These are phyloP conservation scores for Neotragus moschatus DNA, from an alignment of 2,113 vertebrate species.

Conservation along the genomic window DNA sequence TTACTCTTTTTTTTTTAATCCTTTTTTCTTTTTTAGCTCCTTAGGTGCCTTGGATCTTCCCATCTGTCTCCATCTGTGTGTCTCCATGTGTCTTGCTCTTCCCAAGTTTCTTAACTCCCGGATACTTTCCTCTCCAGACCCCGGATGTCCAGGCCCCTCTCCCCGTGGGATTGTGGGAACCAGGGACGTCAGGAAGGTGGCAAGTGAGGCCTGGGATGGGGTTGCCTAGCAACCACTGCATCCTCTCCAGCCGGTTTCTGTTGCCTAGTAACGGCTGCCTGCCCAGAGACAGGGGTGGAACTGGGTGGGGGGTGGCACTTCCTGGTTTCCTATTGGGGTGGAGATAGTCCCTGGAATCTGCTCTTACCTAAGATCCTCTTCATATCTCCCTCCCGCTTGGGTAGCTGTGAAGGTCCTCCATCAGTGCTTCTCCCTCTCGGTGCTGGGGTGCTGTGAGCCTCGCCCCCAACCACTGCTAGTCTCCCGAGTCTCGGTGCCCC, in stretches of 20 bases:
- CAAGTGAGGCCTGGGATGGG: conserved; percentile 69
- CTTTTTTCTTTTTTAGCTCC: background rate
- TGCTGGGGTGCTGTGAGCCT: background rate
- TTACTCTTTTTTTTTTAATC: background rate
- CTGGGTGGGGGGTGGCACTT: conserved; percentile 49
- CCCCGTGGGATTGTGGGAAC: conserved; percentile 65
- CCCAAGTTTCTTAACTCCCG: conserved; percentile 42
- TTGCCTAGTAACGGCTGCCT: conserved; percentile 72
- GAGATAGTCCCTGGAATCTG: conserved; percentile 15
- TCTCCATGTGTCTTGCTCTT: background rate
- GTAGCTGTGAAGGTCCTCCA: background rate
- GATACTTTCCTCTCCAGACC: conserved; percentile 36
- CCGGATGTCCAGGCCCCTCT: conserved; percentile 47
- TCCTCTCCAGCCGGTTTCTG: conserved; percentile 74
- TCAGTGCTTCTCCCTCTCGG: background rate
- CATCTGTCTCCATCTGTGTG: background rate
- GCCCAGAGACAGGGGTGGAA: conserved; percentile 70
- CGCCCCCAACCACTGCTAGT: background rate
- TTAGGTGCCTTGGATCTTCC: background rate
- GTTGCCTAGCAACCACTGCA: conserved; percentile 75
- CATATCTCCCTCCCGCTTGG: background rate
- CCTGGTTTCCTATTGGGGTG: conserved; percentile 43
- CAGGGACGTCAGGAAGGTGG: conserved; percentile 58
- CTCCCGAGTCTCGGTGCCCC: background rate
- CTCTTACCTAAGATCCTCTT: background rate